Conservation (phyloP, 2,888 invertebrate species). For the Smittia aterrima region DNA sequence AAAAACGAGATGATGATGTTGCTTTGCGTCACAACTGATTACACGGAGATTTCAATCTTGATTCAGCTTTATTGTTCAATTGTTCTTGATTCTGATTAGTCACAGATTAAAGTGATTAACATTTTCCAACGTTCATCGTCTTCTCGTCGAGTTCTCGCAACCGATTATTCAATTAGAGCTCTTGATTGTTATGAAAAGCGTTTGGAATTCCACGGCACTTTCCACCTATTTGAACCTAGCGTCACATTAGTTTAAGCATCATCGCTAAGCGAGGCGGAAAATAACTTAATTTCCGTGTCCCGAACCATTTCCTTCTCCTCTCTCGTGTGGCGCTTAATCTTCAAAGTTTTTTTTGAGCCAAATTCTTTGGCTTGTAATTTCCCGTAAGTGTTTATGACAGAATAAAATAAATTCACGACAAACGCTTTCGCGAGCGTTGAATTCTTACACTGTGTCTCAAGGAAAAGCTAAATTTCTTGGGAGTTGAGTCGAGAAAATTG, state of each 20-base stretch:
- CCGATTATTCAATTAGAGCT: no score
- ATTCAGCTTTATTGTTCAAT: neutral
- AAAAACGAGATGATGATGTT: neutral
- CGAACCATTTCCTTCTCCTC: neutral
- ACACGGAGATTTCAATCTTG: neutral
- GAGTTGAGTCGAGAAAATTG: neutral
- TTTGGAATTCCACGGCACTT: neutral
- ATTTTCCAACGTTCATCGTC: neutral
- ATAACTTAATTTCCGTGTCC: neutral
- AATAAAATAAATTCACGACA: neutral
- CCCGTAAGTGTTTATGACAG: conserved; percentile 3
- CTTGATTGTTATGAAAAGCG: neutral
- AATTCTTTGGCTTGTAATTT: neutral
- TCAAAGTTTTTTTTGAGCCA: no score
- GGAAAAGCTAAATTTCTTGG: neutral
- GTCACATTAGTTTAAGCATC: neutral
- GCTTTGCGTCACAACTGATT: no score
- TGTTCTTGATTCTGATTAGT: neutral
- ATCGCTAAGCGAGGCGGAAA: neutral
- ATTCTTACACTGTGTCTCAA: neutral
- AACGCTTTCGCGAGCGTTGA: neutral
- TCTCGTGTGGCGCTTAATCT: no score
- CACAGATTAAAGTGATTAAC: neutral
- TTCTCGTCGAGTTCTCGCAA: no score
- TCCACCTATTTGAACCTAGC: neutral